Percentiles rank a stretch among this genome's conserved stretches.
Conservation (phyloP, 1,140 invertebrate species). For the Hermetia illucens region DNA sequence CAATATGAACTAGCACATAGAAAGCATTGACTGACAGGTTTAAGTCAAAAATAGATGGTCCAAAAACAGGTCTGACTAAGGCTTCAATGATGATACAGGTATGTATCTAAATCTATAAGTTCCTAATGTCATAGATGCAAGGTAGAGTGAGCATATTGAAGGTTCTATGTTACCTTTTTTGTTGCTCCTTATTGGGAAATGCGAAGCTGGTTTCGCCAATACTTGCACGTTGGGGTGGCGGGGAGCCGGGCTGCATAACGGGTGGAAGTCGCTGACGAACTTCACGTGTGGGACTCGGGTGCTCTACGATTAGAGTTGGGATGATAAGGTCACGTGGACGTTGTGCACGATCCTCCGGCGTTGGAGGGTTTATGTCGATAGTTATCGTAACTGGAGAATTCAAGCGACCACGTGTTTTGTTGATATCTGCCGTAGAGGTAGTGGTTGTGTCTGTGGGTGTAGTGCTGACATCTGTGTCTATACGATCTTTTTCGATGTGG, state of each 20-base stretch:
- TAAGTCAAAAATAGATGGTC: background rate
- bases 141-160: too few relatives aligned
- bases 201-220: conserved; percentile 28
- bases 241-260: conserved; percentile 37
- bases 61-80: background rate
- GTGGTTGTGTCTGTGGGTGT: conserved; percentile 9
- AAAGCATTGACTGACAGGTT: too few relatives aligned
- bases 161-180: conserved; percentile 15
- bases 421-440: conserved; percentile 3
- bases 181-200: conserved; percentile 26
- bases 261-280: conserved; percentile 24
- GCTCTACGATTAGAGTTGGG: conserved; percentile 44
- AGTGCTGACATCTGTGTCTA: conserved; percentile 9
- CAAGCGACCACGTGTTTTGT: conserved; percentile 1
- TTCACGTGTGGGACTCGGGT: conserved; percentile 41
- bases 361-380: conserved; percentile 24
- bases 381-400: conserved; percentile 6
- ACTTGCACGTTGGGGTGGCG: conserved; percentile 41
- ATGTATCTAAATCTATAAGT: conserved; percentile 1
- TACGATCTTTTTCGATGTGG: conserved; percentile 7
- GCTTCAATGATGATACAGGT: background rate
- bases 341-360: conserved; percentile 25
- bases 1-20: too few relatives aligned
- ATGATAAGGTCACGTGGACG: conserved; percentile 33
- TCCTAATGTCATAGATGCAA: background rate